Base-by-base conservation (phyloP, 1,140 invertebrate species). In the Euglossa dilemma region DNA sequence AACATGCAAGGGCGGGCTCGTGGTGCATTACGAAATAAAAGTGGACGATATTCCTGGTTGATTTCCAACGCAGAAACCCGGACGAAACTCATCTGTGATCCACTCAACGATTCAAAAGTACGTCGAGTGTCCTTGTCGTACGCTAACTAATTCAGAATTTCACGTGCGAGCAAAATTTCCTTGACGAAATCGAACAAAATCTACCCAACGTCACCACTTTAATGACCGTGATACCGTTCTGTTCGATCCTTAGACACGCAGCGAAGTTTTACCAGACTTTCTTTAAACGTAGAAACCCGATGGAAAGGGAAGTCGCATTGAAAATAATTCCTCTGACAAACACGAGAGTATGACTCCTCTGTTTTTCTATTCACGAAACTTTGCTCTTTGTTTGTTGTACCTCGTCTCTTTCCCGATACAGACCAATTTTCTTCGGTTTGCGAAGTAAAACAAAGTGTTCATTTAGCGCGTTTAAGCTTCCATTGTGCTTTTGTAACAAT, bases 71-170 rank as follows among this genome's bases (percentile, higher is more conserved):
- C 36, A 36, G 36, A 4, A 36, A 36, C 36, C 1, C 36, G 36
- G 64, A 18, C n/a, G 36, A 54, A 67, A 23, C 16, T 16, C 0
- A 11, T 45, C 23, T 16, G 12, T 45, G 54, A 61, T 79, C 23
- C 56, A 79, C n/a, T n/a, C 9, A 16, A 14, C 14, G 23, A 78
- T 69, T 43, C 23, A 16, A 78, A 69, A 28, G n/a, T 9, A 69
- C 47, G 6, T 54, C 75, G 47, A 77, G 75, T 67, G 23, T 18
- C 47, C 63, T 56, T 45, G 25, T 20, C 25, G 16, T 52, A 52
- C 25, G 25, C 28, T 71, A 71, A 61, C 25, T 71, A 72, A 72
- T 72, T 61, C 45, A 72, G 28, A 80, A 20, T 80, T 72, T 71
- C 67, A 28, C 28, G 77, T 43, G 45, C 50, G 45, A 45, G 36